Evolutionary conservation across 2,888 invertebrate genomes (phyloP), one percentile per base, ranked within the genome.

Genomic region (Tachina grossa): DNA sequence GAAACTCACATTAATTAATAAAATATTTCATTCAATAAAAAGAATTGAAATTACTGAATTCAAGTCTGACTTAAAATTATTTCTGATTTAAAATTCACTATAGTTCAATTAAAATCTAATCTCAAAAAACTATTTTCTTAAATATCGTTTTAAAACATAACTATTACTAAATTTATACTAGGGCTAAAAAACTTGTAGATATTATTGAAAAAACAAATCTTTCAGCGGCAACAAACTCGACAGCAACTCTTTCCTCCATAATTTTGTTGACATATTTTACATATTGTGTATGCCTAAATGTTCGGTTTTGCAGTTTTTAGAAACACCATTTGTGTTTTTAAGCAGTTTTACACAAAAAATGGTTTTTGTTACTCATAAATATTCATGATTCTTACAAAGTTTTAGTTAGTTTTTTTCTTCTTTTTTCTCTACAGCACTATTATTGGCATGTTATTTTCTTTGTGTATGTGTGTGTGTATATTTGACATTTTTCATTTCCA

Each of bases 351-450:
- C 0, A 16, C 8, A 5, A 63, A 61, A 74, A 76, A 75, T 69
- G 55, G 57, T 57, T 55, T 69, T 75, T 83, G 61, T 22, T 57
- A 71, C 65, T 84, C 75, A 84, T 79, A 79, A 84, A 84, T 80
- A 80, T 84, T 71, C 75, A 79, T 79, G 79, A 71, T 47, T 72
- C 76, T 68, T n/a, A 43, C 3, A 72, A 76, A 72, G 45, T 81
- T 84, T 63, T 55, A 3, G 16, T n/a, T 59, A n/a, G 65, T 43
- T 53, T 31, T 59, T 77, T 31, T 61, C 49, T 41, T 19, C 11
- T 47, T 49, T 31, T 47, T 16, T 43, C 22, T 45, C 19, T 9
- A 16, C 13, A 51, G 51, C 16, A 31, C 53, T 13, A 45, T 43
- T 69, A 63, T 71, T 71, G 71, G 8, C 45, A 53, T 45, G 9